phyloP scores from a whole-genome alignment of 2,113 vertebrate species.

The Glaucidium brasilianum region DNA sequence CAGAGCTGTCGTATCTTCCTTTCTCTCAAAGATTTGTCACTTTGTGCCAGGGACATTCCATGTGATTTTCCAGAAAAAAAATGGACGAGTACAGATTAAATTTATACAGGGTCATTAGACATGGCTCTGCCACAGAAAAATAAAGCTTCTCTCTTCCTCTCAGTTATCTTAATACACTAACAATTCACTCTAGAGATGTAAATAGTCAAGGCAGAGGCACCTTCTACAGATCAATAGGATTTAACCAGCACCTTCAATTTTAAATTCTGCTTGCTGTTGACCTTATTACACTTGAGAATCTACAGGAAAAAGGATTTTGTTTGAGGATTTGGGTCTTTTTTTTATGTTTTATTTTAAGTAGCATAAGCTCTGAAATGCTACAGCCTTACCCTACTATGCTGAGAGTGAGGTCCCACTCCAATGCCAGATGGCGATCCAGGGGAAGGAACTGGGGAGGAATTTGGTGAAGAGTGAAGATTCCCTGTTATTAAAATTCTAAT shows the following conservation, averaged over 20 bases:
- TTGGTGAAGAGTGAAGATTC: conserved; percentile 94
- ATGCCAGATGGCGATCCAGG: conserved; percentile 92
- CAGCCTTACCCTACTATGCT: conserved; percentile 87
- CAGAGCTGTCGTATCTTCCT: neutral
- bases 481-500: conserved; percentile 95
- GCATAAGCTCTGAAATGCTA: too few relatives aligned
- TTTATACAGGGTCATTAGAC: neutral
- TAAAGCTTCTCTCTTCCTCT: neutral
- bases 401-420: conserved; percentile 90
- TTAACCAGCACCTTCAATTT: neutral
- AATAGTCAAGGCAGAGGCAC: neutral
- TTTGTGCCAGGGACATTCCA: neutral
- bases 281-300: neutral
- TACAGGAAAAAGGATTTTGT: neutral
- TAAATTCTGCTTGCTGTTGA: neutral
- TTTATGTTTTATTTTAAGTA: neutral
- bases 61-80: neutral
- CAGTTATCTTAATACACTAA: neutral
- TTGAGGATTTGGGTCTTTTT: neutral
- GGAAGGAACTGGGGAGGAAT: conserved; percentile 91
- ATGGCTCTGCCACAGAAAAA: neutral
- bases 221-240: neutral
- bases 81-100: neutral
- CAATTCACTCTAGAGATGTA: neutral
- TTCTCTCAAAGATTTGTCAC: neutral